Conservation (phyloP, 2,888 invertebrate genomes). For the Troglohyphantes excavatus region DNA sequence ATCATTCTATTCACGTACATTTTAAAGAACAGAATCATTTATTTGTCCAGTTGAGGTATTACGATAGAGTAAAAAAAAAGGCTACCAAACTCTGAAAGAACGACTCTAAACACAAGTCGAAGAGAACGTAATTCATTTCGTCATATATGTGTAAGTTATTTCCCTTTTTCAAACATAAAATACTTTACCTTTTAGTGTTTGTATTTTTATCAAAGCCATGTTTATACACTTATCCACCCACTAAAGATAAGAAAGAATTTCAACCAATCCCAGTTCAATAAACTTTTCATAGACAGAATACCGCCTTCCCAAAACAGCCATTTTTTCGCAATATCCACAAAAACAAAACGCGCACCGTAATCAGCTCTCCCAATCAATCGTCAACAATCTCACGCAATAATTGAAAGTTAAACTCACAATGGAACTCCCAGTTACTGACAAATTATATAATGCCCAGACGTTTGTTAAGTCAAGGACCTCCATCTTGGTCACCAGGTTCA, state of each 20-base stretch:
- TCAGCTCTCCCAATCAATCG: neutral
- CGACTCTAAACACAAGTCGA: too few relatives aligned
- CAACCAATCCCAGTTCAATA: conserved; percentile 3
- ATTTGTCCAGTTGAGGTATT: too few relatives aligned
- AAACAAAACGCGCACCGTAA: neutral
- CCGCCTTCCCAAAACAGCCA: neutral
- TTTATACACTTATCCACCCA: too few relatives aligned
- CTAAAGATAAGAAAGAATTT: neutral
- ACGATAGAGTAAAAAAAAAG: too few relatives aligned
- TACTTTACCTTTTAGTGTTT: too few relatives aligned
- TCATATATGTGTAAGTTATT: too few relatives aligned
- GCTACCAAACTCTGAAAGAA: too few relatives aligned
- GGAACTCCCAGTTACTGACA: neutral
- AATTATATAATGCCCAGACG: neutral
- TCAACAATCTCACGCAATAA: neutral
- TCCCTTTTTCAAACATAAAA: too few relatives aligned
- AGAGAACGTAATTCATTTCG: too few relatives aligned
- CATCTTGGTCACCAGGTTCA: conserved; percentile 49
- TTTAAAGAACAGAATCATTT: too few relatives aligned
- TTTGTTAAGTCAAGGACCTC: conserved; percentile 37
- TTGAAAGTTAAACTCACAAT: neutral
- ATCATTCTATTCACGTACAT: too few relatives aligned
- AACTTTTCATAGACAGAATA: neutral
- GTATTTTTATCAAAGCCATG: too few relatives aligned
- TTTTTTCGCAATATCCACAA: conserved; percentile 17